Conservation (phyloP, 2,888 invertebrate species). For the Polymixis flavicincta region DNA sequence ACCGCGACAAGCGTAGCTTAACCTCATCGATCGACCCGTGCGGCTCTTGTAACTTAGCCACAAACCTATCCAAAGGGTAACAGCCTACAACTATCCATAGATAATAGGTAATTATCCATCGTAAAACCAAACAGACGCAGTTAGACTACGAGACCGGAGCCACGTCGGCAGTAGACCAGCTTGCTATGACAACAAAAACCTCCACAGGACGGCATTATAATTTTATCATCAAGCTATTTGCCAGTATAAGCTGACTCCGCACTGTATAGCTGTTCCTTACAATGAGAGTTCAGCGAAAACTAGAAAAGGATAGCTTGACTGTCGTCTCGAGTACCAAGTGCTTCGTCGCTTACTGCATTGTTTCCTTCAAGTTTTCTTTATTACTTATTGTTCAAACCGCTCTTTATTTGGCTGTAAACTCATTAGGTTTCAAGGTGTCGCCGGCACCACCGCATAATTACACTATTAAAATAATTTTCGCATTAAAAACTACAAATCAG, state of each 20-base stretch:
- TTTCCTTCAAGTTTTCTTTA: conserved; percentile 49
- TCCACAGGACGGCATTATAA: not conserved
- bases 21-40: no score
- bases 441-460: conserved; percentile 53
- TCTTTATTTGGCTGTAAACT: conserved; percentile 61
- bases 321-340: not conserved
- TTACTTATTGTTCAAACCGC: conserved; percentile 61
- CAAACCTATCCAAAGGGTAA: not conserved
- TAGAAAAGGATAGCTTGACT: not conserved
- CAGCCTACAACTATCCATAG: not conserved
- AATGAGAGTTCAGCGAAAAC: not conserved
- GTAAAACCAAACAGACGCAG: not conserved
- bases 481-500: conserved; percentile 58
- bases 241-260: not conserved
- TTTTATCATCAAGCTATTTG: not conserved
- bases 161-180: not conserved
- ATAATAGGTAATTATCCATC: not conserved
- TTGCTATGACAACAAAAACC: not conserved
- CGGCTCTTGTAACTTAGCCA: no score
- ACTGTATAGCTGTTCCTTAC: not conserved
- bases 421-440: conserved; percentile 64
- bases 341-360: conserved; percentile 41
- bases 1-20: no score
- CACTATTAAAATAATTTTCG: conserved; percentile 64
- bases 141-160: not conserved